Evolutionary conservation across 2,797 vertebrate species (phyloP).

Genomic region (Clarias fuscus): DNA sequence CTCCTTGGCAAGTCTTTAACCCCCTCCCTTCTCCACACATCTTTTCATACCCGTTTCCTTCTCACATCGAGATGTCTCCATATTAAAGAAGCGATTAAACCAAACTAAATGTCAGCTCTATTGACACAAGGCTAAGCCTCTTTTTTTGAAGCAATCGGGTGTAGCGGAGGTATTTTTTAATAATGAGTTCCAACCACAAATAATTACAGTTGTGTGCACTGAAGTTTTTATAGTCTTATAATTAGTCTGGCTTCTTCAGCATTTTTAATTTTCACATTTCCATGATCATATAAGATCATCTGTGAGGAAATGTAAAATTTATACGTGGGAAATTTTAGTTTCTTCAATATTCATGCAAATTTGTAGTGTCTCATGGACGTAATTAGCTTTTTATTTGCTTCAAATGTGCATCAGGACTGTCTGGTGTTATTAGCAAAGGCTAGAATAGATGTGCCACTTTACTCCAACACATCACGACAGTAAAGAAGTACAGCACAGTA

Average conservation of each 20-base stretch:
- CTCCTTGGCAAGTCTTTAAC: conserved; percentile 49
- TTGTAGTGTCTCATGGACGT: background rate
- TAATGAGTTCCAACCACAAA: conserved; percentile 64
- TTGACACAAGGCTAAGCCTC: conserved; percentile 77
- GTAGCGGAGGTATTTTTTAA: conserved; percentile 70
- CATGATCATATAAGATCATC: background rate
- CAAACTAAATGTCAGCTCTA: conserved; percentile 76
- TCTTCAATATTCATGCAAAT: background rate
- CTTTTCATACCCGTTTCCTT: conserved; percentile 30
- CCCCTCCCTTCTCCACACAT: conserved; percentile 31
- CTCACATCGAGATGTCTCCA: conserved; percentile 59
- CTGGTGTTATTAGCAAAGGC: conserved; percentile 41
- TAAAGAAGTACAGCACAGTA: conserved; percentile 9
- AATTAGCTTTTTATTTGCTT: conserved; percentile 2
- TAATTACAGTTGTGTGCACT: conserved; percentile 56
- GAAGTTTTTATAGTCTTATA: conserved; percentile 68
- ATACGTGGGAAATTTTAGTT: background rate
- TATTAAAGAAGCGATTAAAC: conserved; percentile 71
- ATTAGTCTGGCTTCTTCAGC: conserved; percentile 64
- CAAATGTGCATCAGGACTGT: conserved; percentile 5
- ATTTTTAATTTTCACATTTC: conserved; percentile 8
- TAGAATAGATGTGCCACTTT: conserved; percentile 51
- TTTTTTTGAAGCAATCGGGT: conserved; percentile 64
- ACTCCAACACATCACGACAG: conserved; percentile 36
- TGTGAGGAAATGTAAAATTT: background rate